phyloP scores from a whole-genome alignment of 2,888 invertebrate species.

The Brachycybe producta region DNA sequence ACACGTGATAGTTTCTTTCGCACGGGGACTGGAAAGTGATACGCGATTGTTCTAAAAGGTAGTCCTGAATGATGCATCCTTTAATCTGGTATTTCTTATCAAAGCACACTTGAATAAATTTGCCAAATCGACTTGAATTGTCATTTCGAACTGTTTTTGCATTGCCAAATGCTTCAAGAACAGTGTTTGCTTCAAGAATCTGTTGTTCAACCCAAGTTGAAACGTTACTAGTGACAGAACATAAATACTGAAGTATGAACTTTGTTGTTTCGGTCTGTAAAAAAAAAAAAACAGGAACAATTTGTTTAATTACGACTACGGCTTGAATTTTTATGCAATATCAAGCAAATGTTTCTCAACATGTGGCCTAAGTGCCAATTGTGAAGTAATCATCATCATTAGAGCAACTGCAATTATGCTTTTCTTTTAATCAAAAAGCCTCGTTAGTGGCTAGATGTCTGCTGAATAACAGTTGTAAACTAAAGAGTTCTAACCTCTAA shows the following conservation, averaged over 20 bases:
- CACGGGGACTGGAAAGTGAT: constrained; percentile 77
- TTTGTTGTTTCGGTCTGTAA: constrained; percentile 69
- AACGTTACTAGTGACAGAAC: constrained; percentile 69
- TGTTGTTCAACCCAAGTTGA: constrained; percentile 92
- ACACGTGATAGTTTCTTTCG: constrained; percentile 82
- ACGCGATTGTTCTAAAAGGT: constrained; percentile 74
- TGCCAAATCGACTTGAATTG: constrained; percentile 87
- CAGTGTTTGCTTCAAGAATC: constrained; percentile 84
- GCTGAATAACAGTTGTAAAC: no score
- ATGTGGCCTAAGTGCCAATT: no score
- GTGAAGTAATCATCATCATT: no score
- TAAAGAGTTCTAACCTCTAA: no score
- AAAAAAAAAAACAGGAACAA: constrained; percentile 8
- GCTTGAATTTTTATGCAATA: no score
- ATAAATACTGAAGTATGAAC: constrained; percentile 78
- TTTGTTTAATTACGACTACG: no score
- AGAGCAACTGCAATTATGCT: no score
- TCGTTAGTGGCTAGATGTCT: no score
- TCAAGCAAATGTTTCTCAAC: no score
- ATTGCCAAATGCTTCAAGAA: constrained; percentile 84
- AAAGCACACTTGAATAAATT: constrained; percentile 87
- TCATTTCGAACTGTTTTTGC: constrained; percentile 87
- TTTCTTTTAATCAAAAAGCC: no score
- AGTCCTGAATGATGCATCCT: constrained; percentile 83
- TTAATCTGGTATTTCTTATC: constrained; percentile 78